These are phyloP conservation scores for Panagrolaimus sp. DNA, from an alignment of 1,140 invertebrate species.

Conservation along the genomic window DNA sequence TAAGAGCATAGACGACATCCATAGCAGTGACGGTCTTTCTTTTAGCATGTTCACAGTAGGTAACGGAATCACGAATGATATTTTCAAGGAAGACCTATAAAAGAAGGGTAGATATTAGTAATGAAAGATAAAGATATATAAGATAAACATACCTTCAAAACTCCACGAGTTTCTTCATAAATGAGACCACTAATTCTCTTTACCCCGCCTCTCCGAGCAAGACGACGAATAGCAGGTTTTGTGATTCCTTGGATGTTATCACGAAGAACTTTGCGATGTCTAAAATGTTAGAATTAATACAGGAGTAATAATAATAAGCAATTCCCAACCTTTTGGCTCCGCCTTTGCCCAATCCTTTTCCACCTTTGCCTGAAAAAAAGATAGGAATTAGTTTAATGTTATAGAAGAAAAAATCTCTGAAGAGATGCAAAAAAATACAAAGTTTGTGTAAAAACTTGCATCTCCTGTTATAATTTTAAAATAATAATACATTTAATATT, in stretches of 20 bases:
- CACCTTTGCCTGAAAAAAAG: too few relatives aligned
- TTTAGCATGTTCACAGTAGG: slow-evolving; percentile 76
- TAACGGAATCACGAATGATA: slow-evolving; percentile 74
- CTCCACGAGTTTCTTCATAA: slow-evolving; percentile 63
- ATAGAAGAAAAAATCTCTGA: too few relatives aligned
- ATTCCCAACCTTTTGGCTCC: too few relatives aligned
- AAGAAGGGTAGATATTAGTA: background rate
- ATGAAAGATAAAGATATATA: too few relatives aligned
- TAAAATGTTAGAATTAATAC: too few relatives aligned
- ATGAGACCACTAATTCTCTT: slow-evolving; percentile 72
- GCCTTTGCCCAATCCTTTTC: slow-evolving; percentile 68
- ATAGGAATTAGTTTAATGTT: too few relatives aligned
- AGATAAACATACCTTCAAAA: slow-evolving; percentile 63
- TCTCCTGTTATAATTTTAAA: too few relatives aligned
- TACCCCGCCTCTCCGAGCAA: slow-evolving; percentile 71
- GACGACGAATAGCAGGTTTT: slow-evolving; percentile 66
- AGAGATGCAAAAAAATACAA: too few relatives aligned
- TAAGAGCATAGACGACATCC: slow-evolving; percentile 77
- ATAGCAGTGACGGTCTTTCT: slow-evolving; percentile 72
- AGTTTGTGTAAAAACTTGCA: too few relatives aligned
- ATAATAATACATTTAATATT: too few relatives aligned
- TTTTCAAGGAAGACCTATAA: slow-evolving; percentile 67
- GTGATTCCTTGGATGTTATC: slow-evolving; percentile 73
- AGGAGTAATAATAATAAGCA: too few relatives aligned
- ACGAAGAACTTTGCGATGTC: slow-evolving; percentile 65